Evolutionary conservation across 2,113 vertebrate genomes (phyloP).

Genomic region (Seriola aureovittata): DNA sequence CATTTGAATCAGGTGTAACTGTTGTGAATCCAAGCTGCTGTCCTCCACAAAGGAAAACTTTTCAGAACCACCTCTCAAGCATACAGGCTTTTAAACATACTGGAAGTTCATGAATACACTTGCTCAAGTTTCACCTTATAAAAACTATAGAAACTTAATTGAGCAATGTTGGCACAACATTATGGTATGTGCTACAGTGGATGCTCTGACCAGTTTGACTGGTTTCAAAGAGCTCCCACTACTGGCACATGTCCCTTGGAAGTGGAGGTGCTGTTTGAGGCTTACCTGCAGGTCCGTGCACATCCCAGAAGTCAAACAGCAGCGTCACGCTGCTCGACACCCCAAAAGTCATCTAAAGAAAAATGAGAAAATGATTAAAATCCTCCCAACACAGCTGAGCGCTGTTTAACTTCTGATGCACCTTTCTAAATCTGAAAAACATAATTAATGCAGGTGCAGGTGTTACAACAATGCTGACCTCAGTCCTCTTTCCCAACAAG

Average conservation of each 20-base stretch:
- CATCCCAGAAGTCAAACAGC: conserved; percentile 95
- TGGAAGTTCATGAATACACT: too few relatives aligned
- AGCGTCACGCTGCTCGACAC: conserved; percentile 88
- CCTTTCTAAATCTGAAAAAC: neutral
- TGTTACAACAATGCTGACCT: neutral
- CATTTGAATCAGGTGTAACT: neutral
- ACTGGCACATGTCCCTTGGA: neutral
- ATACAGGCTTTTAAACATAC: neutral
- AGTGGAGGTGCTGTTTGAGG: too few relatives aligned
- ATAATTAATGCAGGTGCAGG: neutral
- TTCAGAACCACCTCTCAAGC: neutral
- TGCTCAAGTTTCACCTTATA: too few relatives aligned
- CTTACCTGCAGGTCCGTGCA: conserved; percentile 90
- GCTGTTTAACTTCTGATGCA: neutral
- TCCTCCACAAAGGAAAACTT: neutral
- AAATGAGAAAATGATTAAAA: neutral
- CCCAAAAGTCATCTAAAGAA: conserved; percentile 91
- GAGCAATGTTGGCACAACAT: neutral
- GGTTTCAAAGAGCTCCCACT: neutral
- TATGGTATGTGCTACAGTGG: too few relatives aligned
- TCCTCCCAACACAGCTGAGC: neutral
- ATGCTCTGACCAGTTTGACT: conserved; percentile 1
- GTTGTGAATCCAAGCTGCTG: neutral
- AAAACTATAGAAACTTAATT: neutral
- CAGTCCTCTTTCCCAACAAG: neutral